phyloP scores from a whole-genome alignment of 2,797 vertebrate genomes.

The Onychomys leucogaster region DNA sequence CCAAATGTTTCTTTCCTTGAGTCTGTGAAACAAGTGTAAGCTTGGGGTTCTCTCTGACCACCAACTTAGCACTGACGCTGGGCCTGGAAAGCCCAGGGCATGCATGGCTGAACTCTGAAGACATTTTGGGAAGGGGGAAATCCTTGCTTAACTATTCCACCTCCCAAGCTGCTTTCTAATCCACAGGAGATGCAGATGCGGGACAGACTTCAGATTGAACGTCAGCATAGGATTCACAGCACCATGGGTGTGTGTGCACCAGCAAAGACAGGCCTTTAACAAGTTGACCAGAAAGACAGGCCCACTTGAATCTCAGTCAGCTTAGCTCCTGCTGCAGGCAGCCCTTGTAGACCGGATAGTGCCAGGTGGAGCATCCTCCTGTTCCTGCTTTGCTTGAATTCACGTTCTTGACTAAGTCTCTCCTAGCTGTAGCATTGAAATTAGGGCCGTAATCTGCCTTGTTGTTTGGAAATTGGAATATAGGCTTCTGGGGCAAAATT shows the following conservation, averaged over 20 bases:
- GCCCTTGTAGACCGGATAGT: not conserved
- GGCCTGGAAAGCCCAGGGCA: slow-evolving; percentile 49
- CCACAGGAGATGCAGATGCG: not conserved
- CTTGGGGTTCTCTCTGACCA: slow-evolving; percentile 67
- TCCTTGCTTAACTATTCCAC: not conserved
- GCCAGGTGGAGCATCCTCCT: not conserved
- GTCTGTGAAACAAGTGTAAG: slow-evolving; percentile 50
- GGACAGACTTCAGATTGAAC: slow-evolving; percentile 5
- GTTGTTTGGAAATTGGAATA: slow-evolving; percentile 31
- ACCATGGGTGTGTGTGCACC: not conserved
- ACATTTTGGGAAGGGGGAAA: slow-evolving; percentile 30
- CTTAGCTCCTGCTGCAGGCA: not conserved
- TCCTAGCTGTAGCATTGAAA: slow-evolving; percentile 37
- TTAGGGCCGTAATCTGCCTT: slow-evolving; percentile 45
- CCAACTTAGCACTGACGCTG: slow-evolving; percentile 50
- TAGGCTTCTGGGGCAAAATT: not conserved
- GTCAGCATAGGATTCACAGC: not conserved
- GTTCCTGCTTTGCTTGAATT: not conserved
- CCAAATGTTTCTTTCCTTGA: slow-evolving; percentile 37
- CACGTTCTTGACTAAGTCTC: slow-evolving; percentile 38
- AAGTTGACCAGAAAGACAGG: not conserved
- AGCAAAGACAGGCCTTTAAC: not conserved
- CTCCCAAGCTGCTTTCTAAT: slow-evolving; percentile 53
- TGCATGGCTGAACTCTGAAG: slow-evolving; percentile 62
- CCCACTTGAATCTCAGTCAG: not conserved